A percentile compares a stretch with the other conserved stretches of the same genome.
Conservation (phyloP, 2,797 vertebrate species). For the Pipistrellus pipistrellus region DNA sequence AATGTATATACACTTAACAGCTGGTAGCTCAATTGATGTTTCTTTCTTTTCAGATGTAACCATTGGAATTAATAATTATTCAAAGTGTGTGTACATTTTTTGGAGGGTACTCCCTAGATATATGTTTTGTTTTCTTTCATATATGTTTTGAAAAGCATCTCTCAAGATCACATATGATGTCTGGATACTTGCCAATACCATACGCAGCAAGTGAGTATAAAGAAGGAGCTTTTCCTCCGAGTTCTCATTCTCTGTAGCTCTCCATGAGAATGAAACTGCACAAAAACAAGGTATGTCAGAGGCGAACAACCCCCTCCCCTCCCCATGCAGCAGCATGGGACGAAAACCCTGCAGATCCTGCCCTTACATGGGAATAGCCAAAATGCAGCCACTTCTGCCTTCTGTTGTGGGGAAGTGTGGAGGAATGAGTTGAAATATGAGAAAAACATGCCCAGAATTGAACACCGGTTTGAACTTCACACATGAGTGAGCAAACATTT, state of each 20-base stretch:
- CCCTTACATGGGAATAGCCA: not conserved
- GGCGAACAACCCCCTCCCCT: not conserved
- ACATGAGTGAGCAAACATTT: constrained; percentile 29
- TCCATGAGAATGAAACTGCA: not conserved
- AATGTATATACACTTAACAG: too few species aligned
- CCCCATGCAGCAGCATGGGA: not conserved
- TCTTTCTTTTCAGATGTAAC: too few species aligned
- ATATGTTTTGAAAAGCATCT: not conserved
- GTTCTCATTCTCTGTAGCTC: not conserved
- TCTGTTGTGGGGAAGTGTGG: constrained; percentile 4
- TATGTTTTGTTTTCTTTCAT: not conserved
- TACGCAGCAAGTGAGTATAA: not conserved
- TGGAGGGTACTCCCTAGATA: too few species aligned
- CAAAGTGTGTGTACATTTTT: too few species aligned
- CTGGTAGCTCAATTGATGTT: too few species aligned
- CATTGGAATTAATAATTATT: too few species aligned
- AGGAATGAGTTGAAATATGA: constrained; percentile 56
- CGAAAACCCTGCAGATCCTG: not conserved
- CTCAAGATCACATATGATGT: not conserved
- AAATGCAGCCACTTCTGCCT: not conserved
- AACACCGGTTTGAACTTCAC: constrained; percentile 59
- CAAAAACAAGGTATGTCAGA: not conserved
- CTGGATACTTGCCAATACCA: not conserved
- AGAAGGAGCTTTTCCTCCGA: not conserved
- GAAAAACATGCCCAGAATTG: constrained; percentile 43